Conservation (phyloP, 2,797 vertebrate species). For the Pachyuromys duprasi region DNA sequence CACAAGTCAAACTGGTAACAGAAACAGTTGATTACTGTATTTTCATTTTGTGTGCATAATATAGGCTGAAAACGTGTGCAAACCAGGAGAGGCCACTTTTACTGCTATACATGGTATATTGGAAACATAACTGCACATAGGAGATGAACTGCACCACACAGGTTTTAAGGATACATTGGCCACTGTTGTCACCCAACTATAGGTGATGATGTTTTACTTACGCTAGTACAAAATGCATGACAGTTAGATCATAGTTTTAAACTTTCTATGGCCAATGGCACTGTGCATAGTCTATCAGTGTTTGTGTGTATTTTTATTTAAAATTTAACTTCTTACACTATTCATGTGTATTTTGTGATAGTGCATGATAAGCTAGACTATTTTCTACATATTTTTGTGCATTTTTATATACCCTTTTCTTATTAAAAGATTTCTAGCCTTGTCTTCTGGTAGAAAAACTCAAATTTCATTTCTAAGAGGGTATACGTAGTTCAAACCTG, state of each 20-base stretch:
- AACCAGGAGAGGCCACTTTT: neutral
- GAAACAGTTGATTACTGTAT: neutral
- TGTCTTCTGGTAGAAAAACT: neutral
- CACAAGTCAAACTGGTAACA: neutral
- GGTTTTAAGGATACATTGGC: neutral
- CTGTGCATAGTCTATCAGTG: neutral
- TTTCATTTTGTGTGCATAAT: neutral
- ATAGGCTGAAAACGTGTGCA: neutral
- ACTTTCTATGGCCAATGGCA: neutral
- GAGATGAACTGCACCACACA: neutral
- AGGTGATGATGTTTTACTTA: neutral
- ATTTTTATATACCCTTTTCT: neutral
- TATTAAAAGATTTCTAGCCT: neutral
- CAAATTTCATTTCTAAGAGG: neutral
- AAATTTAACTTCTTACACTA: neutral
- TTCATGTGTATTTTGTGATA: neutral
- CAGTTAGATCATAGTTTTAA: neutral
- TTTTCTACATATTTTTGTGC: neutral
- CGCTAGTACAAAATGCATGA: neutral
- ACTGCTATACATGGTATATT: too few species aligned
- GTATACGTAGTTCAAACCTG: neutral
- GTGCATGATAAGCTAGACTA: neutral
- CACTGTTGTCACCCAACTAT: neutral
- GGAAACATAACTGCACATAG: neutral
- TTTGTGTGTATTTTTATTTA: neutral